These are phyloP conservation scores for Arbacia lixula DNA, from an alignment of 53 echinoderm and acorn worm genomes.

Conservation along the genomic window DNA sequence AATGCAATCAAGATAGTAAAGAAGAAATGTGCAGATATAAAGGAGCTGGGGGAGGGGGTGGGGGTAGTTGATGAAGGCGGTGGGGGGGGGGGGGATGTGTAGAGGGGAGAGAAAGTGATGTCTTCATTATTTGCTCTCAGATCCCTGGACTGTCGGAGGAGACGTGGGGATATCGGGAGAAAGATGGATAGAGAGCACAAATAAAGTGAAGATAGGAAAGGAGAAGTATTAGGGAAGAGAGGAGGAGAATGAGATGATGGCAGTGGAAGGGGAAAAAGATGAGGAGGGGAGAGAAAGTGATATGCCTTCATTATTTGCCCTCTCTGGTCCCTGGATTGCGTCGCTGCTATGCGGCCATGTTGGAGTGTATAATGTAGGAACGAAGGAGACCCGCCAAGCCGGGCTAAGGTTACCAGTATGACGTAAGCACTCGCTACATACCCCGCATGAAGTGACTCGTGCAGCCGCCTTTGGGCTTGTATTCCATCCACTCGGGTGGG, in stretches of 20 bases:
- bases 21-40: not conserved
- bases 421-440: slow-evolving; percentile 27
- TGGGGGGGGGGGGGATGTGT: not conserved
- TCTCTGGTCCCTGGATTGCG: slow-evolving; percentile 12
- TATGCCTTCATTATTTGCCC: no score
- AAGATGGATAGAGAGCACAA: not conserved
- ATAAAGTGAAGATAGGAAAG: no score
- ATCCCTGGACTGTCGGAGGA: not conserved
- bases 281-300: slow-evolving; percentile 9
- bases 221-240: no score
- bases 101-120: not conserved
- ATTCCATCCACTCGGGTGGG: not conserved
- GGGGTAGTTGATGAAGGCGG: not conserved
- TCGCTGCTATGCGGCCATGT: not conserved
- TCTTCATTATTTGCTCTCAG: not conserved
- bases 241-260: no score
- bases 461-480: not conserved
- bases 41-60: not conserved
- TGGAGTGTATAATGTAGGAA: slow-evolving; percentile 1
- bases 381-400: slow-evolving; percentile 24
- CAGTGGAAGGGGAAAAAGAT: no score
- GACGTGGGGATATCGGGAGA: not conserved
- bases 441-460: slow-evolving; percentile 8
- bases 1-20: not conserved
- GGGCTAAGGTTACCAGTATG: slow-evolving; percentile 21